phyloP scores from a whole-genome alignment of 2,797 vertebrate genomes.

The Hyperoplus lanceolatus region DNA sequence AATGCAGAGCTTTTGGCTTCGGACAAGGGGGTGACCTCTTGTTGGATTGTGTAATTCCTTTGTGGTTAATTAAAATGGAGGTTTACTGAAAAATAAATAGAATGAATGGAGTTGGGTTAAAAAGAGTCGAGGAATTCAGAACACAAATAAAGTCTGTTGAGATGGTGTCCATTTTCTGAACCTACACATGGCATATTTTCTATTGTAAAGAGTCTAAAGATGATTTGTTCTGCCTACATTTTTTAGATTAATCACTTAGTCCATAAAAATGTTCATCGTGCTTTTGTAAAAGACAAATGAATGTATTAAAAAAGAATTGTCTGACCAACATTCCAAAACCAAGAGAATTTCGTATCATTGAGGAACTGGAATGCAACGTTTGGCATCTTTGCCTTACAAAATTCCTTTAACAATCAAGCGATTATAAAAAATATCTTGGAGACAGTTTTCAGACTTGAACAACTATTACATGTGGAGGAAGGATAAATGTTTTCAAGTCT shows the following conservation, averaged over 20 bases:
- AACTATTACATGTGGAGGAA: neutral
- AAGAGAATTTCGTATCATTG: neutral
- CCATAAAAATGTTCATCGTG: neutral
- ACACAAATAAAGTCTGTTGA: neutral
- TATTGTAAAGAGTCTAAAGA: neutral
- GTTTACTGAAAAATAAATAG: neutral
- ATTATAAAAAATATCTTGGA: neutral
- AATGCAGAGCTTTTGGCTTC: conserved; percentile 5
- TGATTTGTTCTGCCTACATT: neutral
- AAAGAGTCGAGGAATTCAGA: neutral
- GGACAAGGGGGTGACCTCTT: neutral
- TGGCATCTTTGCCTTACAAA: neutral
- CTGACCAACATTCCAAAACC: neutral
- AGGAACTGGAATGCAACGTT: neutral
- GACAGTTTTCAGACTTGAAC: too few relatives aligned
- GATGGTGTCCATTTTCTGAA: neutral
- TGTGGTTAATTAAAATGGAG: conserved; percentile 16
- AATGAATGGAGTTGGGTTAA: neutral
- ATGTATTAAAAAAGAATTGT: neutral
- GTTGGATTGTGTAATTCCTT: neutral
- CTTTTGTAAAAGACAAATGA: neutral
- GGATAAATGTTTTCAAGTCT: neutral
- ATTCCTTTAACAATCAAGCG: neutral
- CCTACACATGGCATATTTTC: neutral
- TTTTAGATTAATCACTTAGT: neutral